phyloP scores from a whole-genome alignment of 2,797 vertebrate genomes.

The Rhinoraja longicauda region DNA sequence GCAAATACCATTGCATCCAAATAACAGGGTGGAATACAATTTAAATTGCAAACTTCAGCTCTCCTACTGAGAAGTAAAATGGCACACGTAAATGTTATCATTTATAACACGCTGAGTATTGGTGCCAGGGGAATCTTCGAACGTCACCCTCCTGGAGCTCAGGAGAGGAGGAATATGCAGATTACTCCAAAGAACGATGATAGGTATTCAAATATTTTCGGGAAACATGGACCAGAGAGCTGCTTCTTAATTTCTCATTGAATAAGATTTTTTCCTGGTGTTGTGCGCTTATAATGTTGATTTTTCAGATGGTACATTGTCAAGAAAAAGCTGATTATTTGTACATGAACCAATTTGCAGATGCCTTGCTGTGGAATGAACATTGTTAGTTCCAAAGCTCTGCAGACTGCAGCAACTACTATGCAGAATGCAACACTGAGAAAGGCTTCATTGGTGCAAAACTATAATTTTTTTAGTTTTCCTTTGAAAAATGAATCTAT shows the following conservation, averaged over 20 bases:
- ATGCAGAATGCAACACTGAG: neutral
- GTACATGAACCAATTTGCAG: neutral
- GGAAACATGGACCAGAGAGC: neutral
- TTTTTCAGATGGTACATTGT: neutral
- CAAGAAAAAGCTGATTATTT: neutral
- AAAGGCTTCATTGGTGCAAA: neutral
- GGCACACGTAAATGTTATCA: slow-evolving; percentile 33
- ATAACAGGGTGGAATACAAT: slow-evolving; percentile 33
- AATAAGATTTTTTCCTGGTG: neutral
- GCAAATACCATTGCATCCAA: slow-evolving; percentile 28
- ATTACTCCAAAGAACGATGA: neutral
- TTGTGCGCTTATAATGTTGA: neutral
- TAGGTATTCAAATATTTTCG: neutral
- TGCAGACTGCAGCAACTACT: neutral
- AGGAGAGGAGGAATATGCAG: neutral
- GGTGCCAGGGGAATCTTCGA: too few relatives aligned
- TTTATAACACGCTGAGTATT: slow-evolving; percentile 9
- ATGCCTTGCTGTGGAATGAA: neutral
- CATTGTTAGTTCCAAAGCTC: neutral
- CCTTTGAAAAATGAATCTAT: too few relatives aligned
- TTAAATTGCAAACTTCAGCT: slow-evolving; percentile 25
- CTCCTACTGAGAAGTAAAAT: slow-evolving; percentile 20
- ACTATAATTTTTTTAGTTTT: neutral
- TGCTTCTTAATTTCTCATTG: slow-evolving; percentile 3
- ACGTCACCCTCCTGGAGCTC: neutral